Conservation (phyloP, 2,113 vertebrate genomes). For the Neotoma lepida region DNA sequence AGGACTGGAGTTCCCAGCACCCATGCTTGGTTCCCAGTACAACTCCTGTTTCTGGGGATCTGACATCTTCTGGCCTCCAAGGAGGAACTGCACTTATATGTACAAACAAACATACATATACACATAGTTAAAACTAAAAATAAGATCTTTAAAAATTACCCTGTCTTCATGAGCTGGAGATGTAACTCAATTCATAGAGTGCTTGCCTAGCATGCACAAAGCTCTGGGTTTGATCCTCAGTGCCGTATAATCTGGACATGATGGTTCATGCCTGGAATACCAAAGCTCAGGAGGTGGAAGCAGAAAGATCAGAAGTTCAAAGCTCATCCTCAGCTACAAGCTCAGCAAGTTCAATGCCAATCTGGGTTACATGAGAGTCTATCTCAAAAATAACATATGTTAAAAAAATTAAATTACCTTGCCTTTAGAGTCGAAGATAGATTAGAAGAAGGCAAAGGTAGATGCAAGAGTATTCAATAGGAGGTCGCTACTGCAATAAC, state of each 20-base stretch:
- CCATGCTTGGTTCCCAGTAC: not conserved
- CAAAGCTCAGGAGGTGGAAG: not conserved
- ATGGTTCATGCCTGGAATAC: not conserved
- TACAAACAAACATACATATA: not conserved
- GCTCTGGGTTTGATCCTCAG: not conserved
- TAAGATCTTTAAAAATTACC: not conserved
- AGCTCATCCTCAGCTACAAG: not conserved
- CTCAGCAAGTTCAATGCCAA: not conserved
- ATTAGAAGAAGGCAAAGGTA: constrained; percentile 9
- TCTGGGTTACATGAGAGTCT: not conserved
- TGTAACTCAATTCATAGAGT: not conserved
- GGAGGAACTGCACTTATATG: not conserved
- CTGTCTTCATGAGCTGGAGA: not conserved
- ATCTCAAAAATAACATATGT: not conserved
- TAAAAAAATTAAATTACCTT: not conserved
- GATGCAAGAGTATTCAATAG: not conserved
- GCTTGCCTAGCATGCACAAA: not conserved
- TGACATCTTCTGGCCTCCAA: not conserved
- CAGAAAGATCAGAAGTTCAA: not conserved
- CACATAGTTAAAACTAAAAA: not conserved
- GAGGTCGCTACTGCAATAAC: not conserved
- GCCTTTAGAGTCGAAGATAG: not conserved
- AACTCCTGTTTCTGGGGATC: not conserved
- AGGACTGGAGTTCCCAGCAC: not conserved
- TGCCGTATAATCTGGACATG: not conserved